A percentile compares a stretch with the other conserved stretches of the same genome.
These are phyloP conservation scores for Myrmecophaga tridactyla DNA, from an alignment of 2,113 vertebrate genomes.

Conservation along the genomic window DNA sequence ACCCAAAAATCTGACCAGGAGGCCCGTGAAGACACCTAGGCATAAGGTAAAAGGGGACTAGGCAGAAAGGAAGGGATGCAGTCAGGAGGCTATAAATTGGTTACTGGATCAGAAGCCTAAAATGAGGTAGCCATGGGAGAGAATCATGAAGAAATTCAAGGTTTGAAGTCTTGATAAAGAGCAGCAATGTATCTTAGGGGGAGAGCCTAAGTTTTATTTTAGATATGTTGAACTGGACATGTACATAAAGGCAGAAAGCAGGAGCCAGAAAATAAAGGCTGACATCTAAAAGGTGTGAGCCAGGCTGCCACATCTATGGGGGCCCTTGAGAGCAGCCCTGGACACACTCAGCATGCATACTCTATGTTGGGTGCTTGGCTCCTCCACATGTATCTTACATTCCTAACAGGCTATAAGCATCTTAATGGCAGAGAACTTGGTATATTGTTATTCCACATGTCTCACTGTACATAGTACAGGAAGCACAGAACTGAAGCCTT, in stretches of 20 bases:
- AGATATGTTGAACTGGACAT: background rate
- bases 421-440: background rate
- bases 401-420: background rate
- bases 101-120: background rate
- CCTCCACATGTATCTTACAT: background rate
- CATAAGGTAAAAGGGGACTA: background rate
- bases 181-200: background rate
- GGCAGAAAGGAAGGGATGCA: background rate
- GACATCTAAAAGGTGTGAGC: background rate
- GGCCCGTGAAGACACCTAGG: background rate
- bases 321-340: background rate
- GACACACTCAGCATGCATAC: too few species aligned
- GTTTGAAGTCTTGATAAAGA: slow-evolving; percentile 22
- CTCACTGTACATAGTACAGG: background rate
- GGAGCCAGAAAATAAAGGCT: background rate
- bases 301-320: background rate
- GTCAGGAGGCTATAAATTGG: background rate
- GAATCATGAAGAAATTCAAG: background rate
- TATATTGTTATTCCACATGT: background rate
- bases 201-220: background rate
- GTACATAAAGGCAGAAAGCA: background rate
- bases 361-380: too few species aligned
- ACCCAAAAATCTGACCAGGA: background rate
- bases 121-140: background rate
- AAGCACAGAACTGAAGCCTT: background rate